These are phyloP conservation scores for Epinotia bilunana DNA, from an alignment of 2,888 invertebrate genomes.

Conservation along the genomic window DNA sequence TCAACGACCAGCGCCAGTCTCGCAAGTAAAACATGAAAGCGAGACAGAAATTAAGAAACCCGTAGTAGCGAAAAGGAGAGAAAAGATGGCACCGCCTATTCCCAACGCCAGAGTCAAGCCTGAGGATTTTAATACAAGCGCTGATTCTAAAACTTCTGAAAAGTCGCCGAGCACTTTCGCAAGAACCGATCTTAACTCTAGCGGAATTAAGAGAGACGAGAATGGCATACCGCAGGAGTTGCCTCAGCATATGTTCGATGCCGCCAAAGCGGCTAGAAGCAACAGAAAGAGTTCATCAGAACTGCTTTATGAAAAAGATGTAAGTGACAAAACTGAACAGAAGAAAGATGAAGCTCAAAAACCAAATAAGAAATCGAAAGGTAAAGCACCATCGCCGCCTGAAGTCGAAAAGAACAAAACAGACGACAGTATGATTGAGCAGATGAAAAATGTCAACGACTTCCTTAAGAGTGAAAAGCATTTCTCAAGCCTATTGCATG, in stretches of 20 bases:
- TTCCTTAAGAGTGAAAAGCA: conserved; percentile 76
- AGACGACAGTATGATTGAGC: conserved; percentile 78
- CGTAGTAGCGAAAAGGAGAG: conserved; percentile 81
- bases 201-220: conserved; percentile 85
- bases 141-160: conserved; percentile 70
- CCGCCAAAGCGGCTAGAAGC: conserved; percentile 87
- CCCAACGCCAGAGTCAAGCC: conserved; percentile 76
- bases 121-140: conserved; percentile 67
- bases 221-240: conserved; percentile 88
- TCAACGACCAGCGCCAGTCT: conserved; percentile 63
- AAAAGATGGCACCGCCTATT: conserved; percentile 79
- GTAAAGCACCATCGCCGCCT: conserved; percentile 91
- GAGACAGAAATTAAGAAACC: conserved; percentile 78
- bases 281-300: conserved; percentile 85
- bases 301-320: conserved; percentile 63
- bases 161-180: conserved; percentile 64
- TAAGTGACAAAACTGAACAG: conserved; percentile 58
- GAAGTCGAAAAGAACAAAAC: conserved; percentile 78
- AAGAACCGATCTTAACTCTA: conserved; percentile 81
- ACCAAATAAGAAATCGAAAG: conserved; percentile 86
- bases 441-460: conserved; percentile 71
- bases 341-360: conserved; percentile 72
- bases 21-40: conserved; percentile 82
- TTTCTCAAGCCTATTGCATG: conserved; percentile 71
- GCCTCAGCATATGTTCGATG: conserved; percentile 88